Evolutionary conservation across 1,140 invertebrate species (phyloP), one percentile per base, ranked within the genome.

Genomic region (Pantala flavescens): DNA sequence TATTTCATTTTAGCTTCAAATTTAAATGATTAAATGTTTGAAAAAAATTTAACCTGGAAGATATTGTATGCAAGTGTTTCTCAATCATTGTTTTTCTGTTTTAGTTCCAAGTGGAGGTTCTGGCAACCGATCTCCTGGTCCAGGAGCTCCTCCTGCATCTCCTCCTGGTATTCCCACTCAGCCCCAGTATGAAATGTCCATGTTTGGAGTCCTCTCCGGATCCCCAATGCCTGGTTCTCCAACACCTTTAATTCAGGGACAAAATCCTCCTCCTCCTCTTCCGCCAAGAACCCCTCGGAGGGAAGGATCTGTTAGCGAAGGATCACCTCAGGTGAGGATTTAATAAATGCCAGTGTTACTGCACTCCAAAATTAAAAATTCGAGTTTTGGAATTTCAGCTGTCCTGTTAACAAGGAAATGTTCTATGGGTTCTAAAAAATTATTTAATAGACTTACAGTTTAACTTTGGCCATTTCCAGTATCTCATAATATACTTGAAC

Each of bases 271-370:
- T 16, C 85, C 88, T 0, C 87, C 88, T 23, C 80, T 89, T 43
- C 88, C 88, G 11, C 88, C 88, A 0, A 82, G 87, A 71, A 80
- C 82, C 76, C 79, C 86, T 72, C 85, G 86, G 76, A 81, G 87
- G 73, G 88, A 90, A 77, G 87, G 85, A 78, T 87, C 85, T 36
- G 79, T 85, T n/a, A 85, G 86, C 16, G 88, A 90, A 82, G 81
- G 23, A 80, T 77, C 76, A 86, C 85, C 70, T 85, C 84, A 11
- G 85, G 86, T 79, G 84, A 86, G 80, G 84, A 85, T 77, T 78
- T 73, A 73, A 14, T 70, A 23, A 74, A 28, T 71, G 16, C 23
- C 21, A 77, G 70, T 24, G 16, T 63, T 71, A 36, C n/a, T 75
- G 42, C 55, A 71, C 21, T 55, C 23, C 42, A 70, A 49, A 1